A percentile compares a stretch with the other conserved stretches of the same genome.
Conservation (phyloP, 2,797 vertebrate species). For the Lutjanus argentimaculatus region DNA sequence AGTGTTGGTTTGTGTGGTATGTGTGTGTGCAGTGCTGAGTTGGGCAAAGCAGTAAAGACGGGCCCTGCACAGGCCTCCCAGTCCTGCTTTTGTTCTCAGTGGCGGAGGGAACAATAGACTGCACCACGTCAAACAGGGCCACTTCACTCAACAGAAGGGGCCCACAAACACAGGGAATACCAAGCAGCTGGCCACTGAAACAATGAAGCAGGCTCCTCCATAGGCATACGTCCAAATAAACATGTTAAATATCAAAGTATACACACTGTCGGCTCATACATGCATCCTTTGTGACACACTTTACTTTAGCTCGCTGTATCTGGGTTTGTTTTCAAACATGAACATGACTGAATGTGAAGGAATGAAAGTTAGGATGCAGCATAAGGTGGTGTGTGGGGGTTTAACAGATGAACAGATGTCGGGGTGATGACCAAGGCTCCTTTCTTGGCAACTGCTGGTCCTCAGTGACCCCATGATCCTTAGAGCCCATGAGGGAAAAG, state of each 20-base stretch:
- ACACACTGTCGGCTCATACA: conserved; percentile 19
- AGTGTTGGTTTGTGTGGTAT: conserved; percentile 69
- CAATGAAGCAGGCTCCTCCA: conserved; percentile 78
- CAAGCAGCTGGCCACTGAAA: conserved; percentile 88
- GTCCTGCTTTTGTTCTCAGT: conserved; percentile 86
- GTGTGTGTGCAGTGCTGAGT: conserved; percentile 75
- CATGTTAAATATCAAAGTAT: conserved; percentile 61
- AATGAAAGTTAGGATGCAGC: conserved; percentile 67
- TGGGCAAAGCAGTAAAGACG: conserved; percentile 81
- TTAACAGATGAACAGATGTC: conserved; percentile 88
- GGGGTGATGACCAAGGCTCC: conserved; percentile 83
- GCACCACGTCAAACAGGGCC: conserved; percentile 86
- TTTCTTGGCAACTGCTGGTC: conserved; percentile 86
- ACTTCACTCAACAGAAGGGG: conserved; percentile 87
- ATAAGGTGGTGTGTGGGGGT: conserved; percentile 76
- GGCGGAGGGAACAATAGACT: conserved; percentile 85
- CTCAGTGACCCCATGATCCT: conserved; percentile 86
- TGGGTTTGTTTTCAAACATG: conserved; percentile 43
- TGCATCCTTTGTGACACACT: conserved; percentile 11
- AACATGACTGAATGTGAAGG: conserved; percentile 52
- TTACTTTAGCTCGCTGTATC: neutral
- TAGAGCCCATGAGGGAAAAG: conserved; percentile 71
- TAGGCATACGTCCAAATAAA: conserved; percentile 71
- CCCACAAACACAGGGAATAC: conserved; percentile 86
- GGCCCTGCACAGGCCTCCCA: conserved; percentile 84